Percentiles rank a stretch among this genome's conserved stretches.
Evolutionary conservation across 2,113 vertebrate genomes (phyloP).

Genomic region (Datnioides undecimradiatus): DNA sequence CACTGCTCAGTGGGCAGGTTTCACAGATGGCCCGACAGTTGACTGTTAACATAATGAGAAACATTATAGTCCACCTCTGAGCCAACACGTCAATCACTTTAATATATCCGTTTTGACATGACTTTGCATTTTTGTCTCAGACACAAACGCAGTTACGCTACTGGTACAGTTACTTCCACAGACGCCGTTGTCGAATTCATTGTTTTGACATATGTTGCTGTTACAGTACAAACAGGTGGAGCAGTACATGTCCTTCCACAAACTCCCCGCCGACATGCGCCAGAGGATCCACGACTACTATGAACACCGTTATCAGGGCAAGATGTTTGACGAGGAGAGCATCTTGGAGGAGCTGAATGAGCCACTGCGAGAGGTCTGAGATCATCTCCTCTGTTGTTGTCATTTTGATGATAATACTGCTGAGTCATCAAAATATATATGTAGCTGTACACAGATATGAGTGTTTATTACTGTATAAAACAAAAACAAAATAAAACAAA

Average conservation of each 20-base stretch:
- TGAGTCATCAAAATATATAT: conserved; percentile 18
- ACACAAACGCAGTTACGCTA: background rate
- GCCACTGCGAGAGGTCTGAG: conserved; percentile 92
- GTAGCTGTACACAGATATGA: background rate
- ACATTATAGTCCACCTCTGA: conserved; percentile 71
- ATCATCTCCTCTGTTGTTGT: background rate
- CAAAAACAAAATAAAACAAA: too few species aligned
- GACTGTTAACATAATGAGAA: conserved; percentile 79
- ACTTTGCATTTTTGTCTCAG: conserved; percentile 63
- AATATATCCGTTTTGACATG: conserved; percentile 66
- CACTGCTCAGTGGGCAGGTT: conserved; percentile 68
- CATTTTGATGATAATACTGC: background rate
- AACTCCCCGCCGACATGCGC: conserved; percentile 94
- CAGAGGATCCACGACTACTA: conserved; percentile 99
- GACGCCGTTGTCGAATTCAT: background rate
- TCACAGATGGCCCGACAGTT: conserved; percentile 80
- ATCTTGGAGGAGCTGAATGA: conserved; percentile 97
- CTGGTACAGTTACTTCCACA: background rate
- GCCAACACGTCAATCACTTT: conserved; percentile 75
- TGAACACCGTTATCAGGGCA: conserved; percentile 98
- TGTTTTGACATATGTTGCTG: conserved; percentile 2
- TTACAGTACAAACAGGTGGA: conserved; percentile 98
- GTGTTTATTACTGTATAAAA: background rate
- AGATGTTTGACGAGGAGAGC: conserved; percentile 99
- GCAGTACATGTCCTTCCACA: conserved; percentile 99